Evolutionary conservation across 2,888 invertebrate genomes (phyloP).

Genomic region (Mesorhabditis sp.): DNA sequence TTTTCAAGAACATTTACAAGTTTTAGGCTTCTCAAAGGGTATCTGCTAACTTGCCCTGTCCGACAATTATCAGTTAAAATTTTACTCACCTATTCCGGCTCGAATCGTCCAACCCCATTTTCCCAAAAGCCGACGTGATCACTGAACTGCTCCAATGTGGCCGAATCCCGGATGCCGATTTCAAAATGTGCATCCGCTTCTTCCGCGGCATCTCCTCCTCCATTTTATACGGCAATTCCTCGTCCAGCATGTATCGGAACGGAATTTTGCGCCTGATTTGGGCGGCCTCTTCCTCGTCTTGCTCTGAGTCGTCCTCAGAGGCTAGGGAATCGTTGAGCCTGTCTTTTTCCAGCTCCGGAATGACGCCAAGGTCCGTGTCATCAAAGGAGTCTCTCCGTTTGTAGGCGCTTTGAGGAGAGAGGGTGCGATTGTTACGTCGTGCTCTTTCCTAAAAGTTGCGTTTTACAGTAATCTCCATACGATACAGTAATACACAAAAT

Average conservation of each 20-base stretch:
- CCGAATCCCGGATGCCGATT: neutral
- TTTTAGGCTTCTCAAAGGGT: no score
- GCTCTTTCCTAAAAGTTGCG: neutral
- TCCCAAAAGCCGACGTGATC: neutral
- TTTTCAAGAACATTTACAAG: no score
- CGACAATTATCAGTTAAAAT: neutral
- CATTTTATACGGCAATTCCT: no score
- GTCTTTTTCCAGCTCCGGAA: neutral
- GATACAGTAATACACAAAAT: no score
- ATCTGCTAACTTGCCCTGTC: neutral
- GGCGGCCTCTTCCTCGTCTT: no score
- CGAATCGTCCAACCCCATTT: neutral
- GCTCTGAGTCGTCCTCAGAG: no score
- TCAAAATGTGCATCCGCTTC: neutral
- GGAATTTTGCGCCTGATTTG: no score
- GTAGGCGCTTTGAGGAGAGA: neutral
- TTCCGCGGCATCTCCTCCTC: no score
- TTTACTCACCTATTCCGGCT: neutral
- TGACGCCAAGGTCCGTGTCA: neutral
- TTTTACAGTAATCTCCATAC: no score
- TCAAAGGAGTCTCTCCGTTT: neutral
- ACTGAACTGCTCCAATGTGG: conserved; percentile 3
- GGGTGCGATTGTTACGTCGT: neutral
- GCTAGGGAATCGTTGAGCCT: no score
- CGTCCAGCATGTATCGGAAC: no score